Conservation (phyloP, 2,888 invertebrate genomes). For the Polymixis lichenea region DNA sequence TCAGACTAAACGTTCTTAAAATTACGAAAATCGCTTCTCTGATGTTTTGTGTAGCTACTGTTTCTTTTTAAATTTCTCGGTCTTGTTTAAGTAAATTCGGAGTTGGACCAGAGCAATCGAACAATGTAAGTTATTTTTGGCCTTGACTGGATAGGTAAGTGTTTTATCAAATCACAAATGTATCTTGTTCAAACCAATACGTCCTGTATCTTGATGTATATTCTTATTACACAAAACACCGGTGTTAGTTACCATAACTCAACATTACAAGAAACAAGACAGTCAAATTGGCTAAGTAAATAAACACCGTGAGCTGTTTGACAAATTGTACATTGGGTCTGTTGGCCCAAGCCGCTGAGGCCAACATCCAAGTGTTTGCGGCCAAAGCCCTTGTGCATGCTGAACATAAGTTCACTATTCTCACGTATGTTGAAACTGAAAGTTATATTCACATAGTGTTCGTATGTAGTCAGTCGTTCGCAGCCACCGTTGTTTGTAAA, state of each 20-base stretch:
- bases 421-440: conserved; percentile 72
- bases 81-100: too few species aligned
- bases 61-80: too few species aligned
- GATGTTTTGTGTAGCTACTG: too few species aligned
- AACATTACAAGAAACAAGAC: conserved; percentile 47
- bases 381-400: conserved; percentile 43
- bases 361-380: conserved; percentile 34
- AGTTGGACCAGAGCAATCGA: background rate
- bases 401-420: conserved; percentile 58
- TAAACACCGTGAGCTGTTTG: conserved; percentile 46
- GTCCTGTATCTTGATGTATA: conserved; percentile 4
- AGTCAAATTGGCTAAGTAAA: conserved; percentile 48
- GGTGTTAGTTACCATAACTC: conserved; percentile 32
- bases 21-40: too few species aligned
- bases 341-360: conserved; percentile 31
- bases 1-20: too few species aligned
- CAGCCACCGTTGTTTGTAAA: conserved; percentile 84
- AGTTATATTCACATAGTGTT: conserved; percentile 76
- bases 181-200: background rate
- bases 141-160: background rate
- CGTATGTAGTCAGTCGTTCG: conserved; percentile 81
- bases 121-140: background rate
- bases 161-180: background rate
- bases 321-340: conserved; percentile 44
- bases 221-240: conserved; percentile 19